Percentiles rank a stretch among this genome's conserved stretches.
These are phyloP conservation scores for Esperia sulphurella DNA, from an alignment of 2,888 invertebrate genomes.

Conservation along the genomic window DNA sequence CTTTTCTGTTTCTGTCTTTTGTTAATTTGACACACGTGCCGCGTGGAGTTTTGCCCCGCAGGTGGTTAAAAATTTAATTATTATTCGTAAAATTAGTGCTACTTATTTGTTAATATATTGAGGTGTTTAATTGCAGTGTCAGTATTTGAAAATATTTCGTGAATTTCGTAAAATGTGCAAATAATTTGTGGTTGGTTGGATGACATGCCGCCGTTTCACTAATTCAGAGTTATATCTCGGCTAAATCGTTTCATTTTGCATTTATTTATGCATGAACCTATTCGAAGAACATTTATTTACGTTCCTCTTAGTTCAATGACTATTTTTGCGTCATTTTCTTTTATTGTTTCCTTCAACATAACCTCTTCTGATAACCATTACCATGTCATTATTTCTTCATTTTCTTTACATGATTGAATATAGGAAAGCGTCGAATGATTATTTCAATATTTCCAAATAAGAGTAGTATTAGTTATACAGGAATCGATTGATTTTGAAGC, in stretches of 20 bases:
- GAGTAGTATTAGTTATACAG: no score
- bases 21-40: conserved; percentile 77
- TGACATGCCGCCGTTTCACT: conserved; percentile 47
- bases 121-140: conserved; percentile 37
- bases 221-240: conserved; percentile 22
- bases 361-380: neutral
- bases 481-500: no score
- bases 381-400: no score
- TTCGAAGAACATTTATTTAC: no score
- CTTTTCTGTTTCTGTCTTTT: conserved; percentile 66
- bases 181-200: conserved; percentile 22
- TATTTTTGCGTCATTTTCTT: neutral
- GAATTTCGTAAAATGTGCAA: conserved; percentile 47
- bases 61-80: conserved; percentile 56
- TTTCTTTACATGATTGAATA: no score
- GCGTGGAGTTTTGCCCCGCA: conserved; percentile 78
- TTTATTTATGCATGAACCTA: neutral
- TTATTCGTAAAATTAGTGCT: conserved; percentile 40
- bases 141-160: conserved; percentile 33
- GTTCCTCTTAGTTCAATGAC: neutral
- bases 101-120: conserved; percentile 26
- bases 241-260: neutral
- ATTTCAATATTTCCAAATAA: no score
- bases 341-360: neutral
- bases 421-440: no score